phyloP scores from a whole-genome alignment of 2,113 vertebrate species.

The Camelus dromedarius region DNA sequence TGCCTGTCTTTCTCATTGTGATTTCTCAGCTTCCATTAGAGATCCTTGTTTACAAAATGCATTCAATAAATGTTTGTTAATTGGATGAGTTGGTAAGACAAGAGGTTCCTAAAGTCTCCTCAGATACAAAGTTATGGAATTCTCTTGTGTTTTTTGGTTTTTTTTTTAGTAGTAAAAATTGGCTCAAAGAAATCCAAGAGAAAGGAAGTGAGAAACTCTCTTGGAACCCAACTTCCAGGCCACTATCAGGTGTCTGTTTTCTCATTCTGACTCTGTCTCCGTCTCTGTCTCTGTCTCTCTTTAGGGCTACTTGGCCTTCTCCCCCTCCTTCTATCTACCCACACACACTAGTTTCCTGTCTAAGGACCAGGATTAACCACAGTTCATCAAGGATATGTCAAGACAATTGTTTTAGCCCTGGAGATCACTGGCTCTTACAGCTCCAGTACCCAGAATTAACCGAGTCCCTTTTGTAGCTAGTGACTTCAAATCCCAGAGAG shows the following conservation, averaged over 20 bases:
- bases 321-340: background rate
- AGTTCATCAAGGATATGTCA: background rate
- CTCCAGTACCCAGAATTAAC: background rate
- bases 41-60: background rate
- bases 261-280: background rate
- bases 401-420: background rate
- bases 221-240: background rate
- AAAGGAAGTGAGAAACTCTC: background rate
- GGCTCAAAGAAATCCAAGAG: background rate
- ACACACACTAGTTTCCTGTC: background rate
- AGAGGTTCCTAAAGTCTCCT: background rate
- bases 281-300: background rate
- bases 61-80: background rate
- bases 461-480: background rate
- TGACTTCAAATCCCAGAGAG: background rate
- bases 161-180: background rate
- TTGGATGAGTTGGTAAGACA: background rate
- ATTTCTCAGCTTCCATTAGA: background rate
- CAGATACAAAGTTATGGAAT: background rate
- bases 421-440: background rate
- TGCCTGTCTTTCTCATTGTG: background rate
- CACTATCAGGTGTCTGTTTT: background rate
- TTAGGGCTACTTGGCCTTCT: accelerated
- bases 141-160: background rate
- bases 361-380: background rate